phyloP scores from a whole-genome alignment of 2,797 vertebrate species.

The Falco biarmicus region DNA sequence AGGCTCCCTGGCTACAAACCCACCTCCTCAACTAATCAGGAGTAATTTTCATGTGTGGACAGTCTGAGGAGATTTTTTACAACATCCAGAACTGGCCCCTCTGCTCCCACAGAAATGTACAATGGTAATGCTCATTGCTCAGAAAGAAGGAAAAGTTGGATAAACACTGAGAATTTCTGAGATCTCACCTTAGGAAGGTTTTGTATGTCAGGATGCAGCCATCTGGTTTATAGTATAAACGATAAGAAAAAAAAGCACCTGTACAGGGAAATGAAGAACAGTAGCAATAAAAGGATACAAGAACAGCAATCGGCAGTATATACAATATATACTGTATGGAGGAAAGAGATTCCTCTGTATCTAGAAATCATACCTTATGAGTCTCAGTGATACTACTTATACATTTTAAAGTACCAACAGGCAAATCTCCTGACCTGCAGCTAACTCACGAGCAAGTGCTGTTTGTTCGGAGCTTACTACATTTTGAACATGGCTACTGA shows the following conservation, averaged over 20 bases:
- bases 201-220: background rate
- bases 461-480: background rate
- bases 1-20: background rate
- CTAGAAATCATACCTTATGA: background rate
- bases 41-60: background rate
- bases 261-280: background rate
- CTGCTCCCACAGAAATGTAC: background rate
- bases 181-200: background rate
- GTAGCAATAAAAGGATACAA: background rate
- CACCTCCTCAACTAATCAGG: background rate
- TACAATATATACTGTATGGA: background rate
- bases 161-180: background rate
- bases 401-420: background rate
- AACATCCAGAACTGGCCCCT: background rate
- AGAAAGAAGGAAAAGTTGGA: background rate
- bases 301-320: background rate
- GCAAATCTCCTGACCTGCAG: background rate
- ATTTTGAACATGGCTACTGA: background rate
- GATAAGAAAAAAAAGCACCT: background rate
- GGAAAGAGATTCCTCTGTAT: background rate
- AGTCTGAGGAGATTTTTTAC: background rate
- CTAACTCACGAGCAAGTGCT: background rate
- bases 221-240: background rate
- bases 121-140: background rate
- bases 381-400: background rate